Percentiles rank a stretch among this genome's conserved stretches.
Conservation (phyloP, 2,113 vertebrate species). For the Andinoacara biseriatus region DNA sequence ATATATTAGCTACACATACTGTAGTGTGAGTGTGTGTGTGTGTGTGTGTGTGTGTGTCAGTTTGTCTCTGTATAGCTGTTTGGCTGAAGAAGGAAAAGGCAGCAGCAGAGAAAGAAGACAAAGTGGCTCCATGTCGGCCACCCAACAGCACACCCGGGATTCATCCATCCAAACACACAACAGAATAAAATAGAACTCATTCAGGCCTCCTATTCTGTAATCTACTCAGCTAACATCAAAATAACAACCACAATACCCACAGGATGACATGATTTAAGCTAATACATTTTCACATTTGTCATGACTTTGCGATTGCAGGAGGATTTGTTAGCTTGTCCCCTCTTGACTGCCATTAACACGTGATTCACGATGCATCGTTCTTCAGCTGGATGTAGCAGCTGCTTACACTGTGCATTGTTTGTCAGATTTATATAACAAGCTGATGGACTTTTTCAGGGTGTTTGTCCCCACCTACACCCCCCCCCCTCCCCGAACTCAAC, state of each 20-base stretch:
- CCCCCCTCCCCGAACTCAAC: background rate
- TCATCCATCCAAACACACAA: background rate
- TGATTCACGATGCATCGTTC: background rate
- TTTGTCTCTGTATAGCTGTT: background rate
- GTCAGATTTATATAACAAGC: background rate
- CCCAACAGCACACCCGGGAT: constrained; percentile 16
- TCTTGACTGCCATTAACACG: background rate
- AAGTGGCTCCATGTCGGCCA: constrained; percentile 32
- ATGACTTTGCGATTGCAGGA: background rate
- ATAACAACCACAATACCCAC: constrained; percentile 6
- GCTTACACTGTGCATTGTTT: background rate
- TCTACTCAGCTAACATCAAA: background rate
- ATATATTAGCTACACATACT: background rate
- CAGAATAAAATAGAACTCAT: background rate
- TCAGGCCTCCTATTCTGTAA: background rate
- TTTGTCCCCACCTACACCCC: too few species aligned
- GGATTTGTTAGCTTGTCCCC: background rate
- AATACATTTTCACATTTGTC: background rate
- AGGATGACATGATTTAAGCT: background rate
- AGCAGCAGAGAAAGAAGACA: constrained; percentile 34
- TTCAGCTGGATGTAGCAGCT: background rate
- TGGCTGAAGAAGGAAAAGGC: constrained; percentile 13
- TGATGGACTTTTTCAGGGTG: background rate
- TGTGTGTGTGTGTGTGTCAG: background rate
- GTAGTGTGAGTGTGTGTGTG: background rate